phyloP scores from a whole-genome alignment of 2,888 invertebrate species.

The Lasioglossum calceatum region DNA sequence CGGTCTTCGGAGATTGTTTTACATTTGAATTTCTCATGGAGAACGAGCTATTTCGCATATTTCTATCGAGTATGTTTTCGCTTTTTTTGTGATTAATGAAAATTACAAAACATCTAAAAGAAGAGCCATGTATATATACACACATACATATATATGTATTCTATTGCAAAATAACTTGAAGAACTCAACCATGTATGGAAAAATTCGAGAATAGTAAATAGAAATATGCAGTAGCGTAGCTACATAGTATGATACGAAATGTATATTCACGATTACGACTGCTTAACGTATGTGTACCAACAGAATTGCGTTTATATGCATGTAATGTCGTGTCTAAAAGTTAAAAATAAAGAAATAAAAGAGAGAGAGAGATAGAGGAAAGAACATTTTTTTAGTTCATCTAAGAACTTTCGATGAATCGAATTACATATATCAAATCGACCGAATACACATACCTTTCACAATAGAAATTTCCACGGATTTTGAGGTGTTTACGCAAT shows the following conservation, averaged over 20 bases:
- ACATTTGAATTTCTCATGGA: slow-evolving; percentile 65
- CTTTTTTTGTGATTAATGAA: slow-evolving; percentile 30
- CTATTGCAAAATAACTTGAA: slow-evolving; percentile 21
- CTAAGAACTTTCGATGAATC: neutral
- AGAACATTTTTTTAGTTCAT: neutral
- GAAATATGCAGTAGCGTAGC: neutral
- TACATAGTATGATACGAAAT: slow-evolving; percentile 4
- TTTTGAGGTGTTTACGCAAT: slow-evolving; percentile 9
- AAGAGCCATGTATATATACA: neutral
- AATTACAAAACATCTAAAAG: neutral
- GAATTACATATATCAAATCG: slow-evolving; percentile 4
- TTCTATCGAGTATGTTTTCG: neutral
- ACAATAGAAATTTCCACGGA: slow-evolving; percentile 22
- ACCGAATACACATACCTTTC: slow-evolving; percentile 7
- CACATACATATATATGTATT: slow-evolving; percentile 11
- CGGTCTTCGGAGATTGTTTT: slow-evolving; percentile 18
- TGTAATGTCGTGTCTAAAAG: neutral
- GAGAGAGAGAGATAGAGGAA: neutral
- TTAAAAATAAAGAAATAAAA: neutral
- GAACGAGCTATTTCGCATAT: slow-evolving; percentile 65
- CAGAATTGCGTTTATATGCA: neutral
- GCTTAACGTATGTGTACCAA: slow-evolving; percentile 12
- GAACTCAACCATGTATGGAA: neutral
- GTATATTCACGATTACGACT: slow-evolving; percentile 8
- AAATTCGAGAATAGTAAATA: slow-evolving; percentile 6